Evolutionary conservation across 2,888 invertebrate species (phyloP), one percentile per base, ranked within the genome.

Genomic region (Sussaba pulchella): DNA sequence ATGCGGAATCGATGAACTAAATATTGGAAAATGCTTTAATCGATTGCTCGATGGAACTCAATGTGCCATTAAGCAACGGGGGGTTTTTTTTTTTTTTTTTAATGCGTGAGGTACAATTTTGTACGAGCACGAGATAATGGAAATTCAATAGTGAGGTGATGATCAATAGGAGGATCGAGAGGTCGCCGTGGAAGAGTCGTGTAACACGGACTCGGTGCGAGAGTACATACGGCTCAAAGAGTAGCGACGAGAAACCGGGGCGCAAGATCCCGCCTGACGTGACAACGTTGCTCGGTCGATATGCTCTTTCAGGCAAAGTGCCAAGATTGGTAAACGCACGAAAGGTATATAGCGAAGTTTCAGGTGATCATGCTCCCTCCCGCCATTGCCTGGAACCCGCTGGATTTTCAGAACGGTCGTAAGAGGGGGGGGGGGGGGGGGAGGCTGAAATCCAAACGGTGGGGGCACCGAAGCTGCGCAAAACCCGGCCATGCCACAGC

Each of bases 231-330:
- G 76, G 73, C 78, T 81, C 79, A 84, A 84, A 82, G 76, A 84
- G 83, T 83, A 77, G 79, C 72, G 57, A 64, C 85, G 85, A 85
- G 83, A 84, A 70, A 31, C 86, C 85, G 85, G 83, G 84, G 85
- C 81, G 82, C 82, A 86, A 89, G 88, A 89, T 88, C 87, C 86
- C 82, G 85, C 47, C 85, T 85, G 87, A 91, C 86, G 87, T 91
- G 92, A 91, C 92, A 92, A 91, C 92, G 89, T 86, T 85, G 92
- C 89, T 89, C 91, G 92, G 91, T 92, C 92, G 92, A 92, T 92
- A 92, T 91, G 90, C 89, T 91, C 91, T 91, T 92, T 92, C 91
- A 92, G 92, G 92, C 92, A 91, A 90, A 91, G 89, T 92, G 92
- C 92, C 92, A 92, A 92, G 92, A 92, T 91, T 92, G 90, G 91